phyloP scores from a whole-genome alignment of 1,140 invertebrate species.

The Dendrolimus kikuchii region DNA sequence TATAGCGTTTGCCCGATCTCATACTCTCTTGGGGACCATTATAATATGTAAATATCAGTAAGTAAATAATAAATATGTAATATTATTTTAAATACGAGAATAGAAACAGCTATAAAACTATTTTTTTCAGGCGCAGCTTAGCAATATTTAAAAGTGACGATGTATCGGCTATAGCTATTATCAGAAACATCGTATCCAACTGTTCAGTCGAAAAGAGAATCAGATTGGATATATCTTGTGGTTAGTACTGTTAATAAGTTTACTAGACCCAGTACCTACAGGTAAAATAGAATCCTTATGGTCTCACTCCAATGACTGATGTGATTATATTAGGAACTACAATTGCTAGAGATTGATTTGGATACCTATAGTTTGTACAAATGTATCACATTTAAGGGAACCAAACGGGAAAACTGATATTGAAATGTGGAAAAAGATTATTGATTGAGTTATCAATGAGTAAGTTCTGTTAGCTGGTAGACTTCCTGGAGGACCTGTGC shows the following conservation, averaged over 20 bases:
- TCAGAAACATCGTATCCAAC: constrained; percentile 50
- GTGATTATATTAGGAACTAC: too few relatives aligned
- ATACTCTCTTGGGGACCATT: constrained; percentile 41
- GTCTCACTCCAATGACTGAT: too few relatives aligned
- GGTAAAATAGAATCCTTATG: too few relatives aligned
- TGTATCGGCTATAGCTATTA: constrained; percentile 41
- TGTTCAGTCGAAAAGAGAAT: constrained; percentile 46
- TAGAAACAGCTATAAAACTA: constrained; percentile 5
- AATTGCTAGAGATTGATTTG: too few relatives aligned
- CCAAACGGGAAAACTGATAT: too few relatives aligned
- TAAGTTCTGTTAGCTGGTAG: too few relatives aligned
- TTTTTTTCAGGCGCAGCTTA: constrained; percentile 32
- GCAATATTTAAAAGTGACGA: constrained; percentile 53
- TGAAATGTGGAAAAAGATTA: too few relatives aligned
- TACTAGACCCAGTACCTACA: too few relatives aligned
- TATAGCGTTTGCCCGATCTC: constrained; percentile 39
- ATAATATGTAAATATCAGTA: constrained; percentile 54
- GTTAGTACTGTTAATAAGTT: constrained; percentile 16
- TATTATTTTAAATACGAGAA: background rate
- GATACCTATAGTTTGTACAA: too few relatives aligned
- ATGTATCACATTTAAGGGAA: too few relatives aligned
- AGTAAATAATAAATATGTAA: constrained; percentile 10
- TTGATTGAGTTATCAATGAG: too few relatives aligned
- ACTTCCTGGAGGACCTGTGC: too few relatives aligned
- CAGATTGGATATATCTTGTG: constrained; percentile 40